phyloP scores from a whole-genome alignment of 2,888 invertebrate genomes.

The Caenorhabditis sp. region DNA sequence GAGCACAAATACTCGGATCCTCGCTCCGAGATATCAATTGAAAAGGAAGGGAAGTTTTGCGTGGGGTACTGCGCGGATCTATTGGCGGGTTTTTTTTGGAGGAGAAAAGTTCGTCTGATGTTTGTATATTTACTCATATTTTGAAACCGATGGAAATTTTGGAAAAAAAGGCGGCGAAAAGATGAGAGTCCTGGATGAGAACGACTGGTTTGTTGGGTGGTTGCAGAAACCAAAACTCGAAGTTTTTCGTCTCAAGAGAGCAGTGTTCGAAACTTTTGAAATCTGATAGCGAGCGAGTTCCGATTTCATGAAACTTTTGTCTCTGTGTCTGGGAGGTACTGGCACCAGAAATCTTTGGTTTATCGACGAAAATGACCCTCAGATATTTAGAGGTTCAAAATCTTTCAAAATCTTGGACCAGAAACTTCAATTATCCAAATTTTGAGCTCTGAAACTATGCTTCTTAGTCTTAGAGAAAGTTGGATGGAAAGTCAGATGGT shows the following conservation, averaged over 20 bases:
- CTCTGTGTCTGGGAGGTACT: too few species aligned
- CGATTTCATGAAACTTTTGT: not conserved
- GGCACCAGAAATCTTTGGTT: too few species aligned
- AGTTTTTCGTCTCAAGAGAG: not conserved
- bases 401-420: too few species aligned
- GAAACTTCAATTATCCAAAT: too few species aligned
- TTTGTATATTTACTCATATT: slow-evolving; percentile 59
- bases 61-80: slow-evolving; percentile 12
- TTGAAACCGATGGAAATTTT: slow-evolving; percentile 44
- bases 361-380: too few species aligned
- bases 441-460: too few species aligned
- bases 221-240: not conserved
- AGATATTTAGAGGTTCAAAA: too few species aligned
- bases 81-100: not conserved
- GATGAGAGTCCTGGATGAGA: slow-evolving; percentile 1
- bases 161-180: slow-evolving; percentile 1
- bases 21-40: slow-evolving; percentile 46
- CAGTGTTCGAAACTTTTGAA: slow-evolving; percentile 5
- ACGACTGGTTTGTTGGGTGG: slow-evolving; percentile 21
- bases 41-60: slow-evolving; percentile 14
- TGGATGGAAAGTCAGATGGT: too few species aligned
- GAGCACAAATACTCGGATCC: slow-evolving; percentile 37
- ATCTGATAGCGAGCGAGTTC: not conserved
- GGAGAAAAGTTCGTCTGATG: slow-evolving; percentile 15
- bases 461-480: too few species aligned